Base-by-base conservation (phyloP, 2,888 invertebrate genomes). In the Nineta flava region DNA sequence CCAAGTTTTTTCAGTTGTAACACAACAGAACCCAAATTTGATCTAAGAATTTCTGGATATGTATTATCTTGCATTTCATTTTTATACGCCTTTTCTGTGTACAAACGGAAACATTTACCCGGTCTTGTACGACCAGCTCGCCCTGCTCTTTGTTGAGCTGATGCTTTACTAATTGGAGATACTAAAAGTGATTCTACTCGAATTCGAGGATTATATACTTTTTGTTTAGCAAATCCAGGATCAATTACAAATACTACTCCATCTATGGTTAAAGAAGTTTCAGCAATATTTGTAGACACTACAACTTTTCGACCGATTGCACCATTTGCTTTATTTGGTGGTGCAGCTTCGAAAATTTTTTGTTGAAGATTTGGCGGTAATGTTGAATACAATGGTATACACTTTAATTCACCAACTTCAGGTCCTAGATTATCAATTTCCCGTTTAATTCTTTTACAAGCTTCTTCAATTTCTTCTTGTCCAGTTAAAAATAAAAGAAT, bases 181-280 rank as follows among this genome's bases (percentile, higher is more conserved):
- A 99, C 99, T 1, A 99, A 71, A 12, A 99, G 73, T 3, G 96
- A 97, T 69, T 99, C 99, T 4, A 99, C 97, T 50, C 99, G 80
- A 56, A 75, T 75, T 55, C 74, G 65, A 2, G 76, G 75, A 66
- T 75, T 75, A 57, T 76, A 76, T 1, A 85, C 91, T 73, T 99
- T 99, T 66, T 99, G 99, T 63, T 99, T 99, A 0, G 97, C 94
- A 70, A 99, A 99, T 9, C 99, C 99, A 0, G 99, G 97, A 69
- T 99, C 99, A 61, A 99, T 97, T 9, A 99, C 99, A 65, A 96
- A 99, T 10, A 99, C 99, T 1, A 99, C 96, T 46, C 99, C 99
- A 61, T 99, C 99, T 59, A 99, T 99, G 5, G 99, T 99, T 19
- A 99, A 69, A 0, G 97, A 97, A 0, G 99, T 99, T 71, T 99